phyloP scores from a whole-genome alignment of 2,888 invertebrate genomes.

The Eupsilia transversa region DNA sequence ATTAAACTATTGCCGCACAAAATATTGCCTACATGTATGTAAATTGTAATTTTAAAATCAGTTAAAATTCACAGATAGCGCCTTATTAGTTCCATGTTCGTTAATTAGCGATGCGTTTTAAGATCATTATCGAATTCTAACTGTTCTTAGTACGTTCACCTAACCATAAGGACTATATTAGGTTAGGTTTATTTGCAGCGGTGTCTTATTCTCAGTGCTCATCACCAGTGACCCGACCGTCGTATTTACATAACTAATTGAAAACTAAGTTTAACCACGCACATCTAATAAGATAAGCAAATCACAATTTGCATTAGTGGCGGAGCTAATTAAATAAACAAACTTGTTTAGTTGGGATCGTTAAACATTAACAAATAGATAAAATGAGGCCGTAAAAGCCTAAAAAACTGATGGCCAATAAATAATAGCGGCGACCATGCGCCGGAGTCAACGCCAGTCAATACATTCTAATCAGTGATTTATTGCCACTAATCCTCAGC shows the following conservation, averaged over 20 bases:
- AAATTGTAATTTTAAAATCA: slow-evolving; percentile 31
- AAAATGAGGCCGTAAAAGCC: slow-evolving; percentile 84
- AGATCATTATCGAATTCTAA: slow-evolving; percentile 56
- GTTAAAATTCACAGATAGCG: slow-evolving; percentile 46
- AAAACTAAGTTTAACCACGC: slow-evolving; percentile 68
- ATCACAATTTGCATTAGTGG: slow-evolving; percentile 78
- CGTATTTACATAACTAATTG: slow-evolving; percentile 76
- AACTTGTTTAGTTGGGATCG: slow-evolving; percentile 78
- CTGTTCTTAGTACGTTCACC: slow-evolving; percentile 51
- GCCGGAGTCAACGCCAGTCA: slow-evolving; percentile 89
- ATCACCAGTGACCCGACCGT: slow-evolving; percentile 32
- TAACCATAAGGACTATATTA: slow-evolving; percentile 29
- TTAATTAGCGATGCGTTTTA: slow-evolving; percentile 63
- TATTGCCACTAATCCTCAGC: slow-evolving; percentile 90
- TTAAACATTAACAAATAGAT: slow-evolving; percentile 83
- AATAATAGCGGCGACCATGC: slow-evolving; percentile 84
- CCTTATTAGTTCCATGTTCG: slow-evolving; percentile 46
- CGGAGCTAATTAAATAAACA: slow-evolving; percentile 82
- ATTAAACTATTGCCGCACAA: slow-evolving; percentile 62
- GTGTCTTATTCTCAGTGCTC: slow-evolving; percentile 24
- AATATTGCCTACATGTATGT: slow-evolving; percentile 50
- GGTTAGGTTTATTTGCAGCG: too few relatives aligned
- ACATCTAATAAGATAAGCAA: slow-evolving; percentile 73
- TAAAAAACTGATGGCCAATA: slow-evolving; percentile 84
- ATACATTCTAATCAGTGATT: slow-evolving; percentile 91